Evolutionary conservation across 2,888 invertebrate genomes (phyloP).

Genomic region (Plebejus anna): DNA sequence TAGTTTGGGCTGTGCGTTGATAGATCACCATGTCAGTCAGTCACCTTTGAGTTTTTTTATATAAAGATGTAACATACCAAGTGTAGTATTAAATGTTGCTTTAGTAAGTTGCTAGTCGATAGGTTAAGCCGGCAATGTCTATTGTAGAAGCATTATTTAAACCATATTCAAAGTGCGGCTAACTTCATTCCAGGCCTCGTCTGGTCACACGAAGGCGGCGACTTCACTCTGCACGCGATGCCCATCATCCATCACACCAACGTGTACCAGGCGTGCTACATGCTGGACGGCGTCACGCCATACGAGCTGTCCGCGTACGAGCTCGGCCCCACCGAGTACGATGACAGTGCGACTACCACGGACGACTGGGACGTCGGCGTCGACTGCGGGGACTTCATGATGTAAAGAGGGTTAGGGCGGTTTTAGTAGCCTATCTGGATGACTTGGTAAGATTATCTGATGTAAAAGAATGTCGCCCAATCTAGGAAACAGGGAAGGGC

Average conservation of each 20-base stretch:
- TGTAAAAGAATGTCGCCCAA: neutral
- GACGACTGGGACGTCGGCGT: slow-evolving; percentile 86
- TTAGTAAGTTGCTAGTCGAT: too few species aligned
- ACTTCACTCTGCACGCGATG: slow-evolving; percentile 83
- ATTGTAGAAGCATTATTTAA: neutral
- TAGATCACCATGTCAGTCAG: too few species aligned
- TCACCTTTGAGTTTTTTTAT: too few species aligned
- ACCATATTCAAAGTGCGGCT: neutral
- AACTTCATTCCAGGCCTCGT: slow-evolving; percentile 72
- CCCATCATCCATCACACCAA: slow-evolving; percentile 83
- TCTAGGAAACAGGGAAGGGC: too few species aligned
- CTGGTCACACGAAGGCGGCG: slow-evolving; percentile 84
- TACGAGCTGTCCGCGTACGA: slow-evolving; percentile 81
- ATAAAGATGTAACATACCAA: too few species aligned
- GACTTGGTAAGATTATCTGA: neutral
- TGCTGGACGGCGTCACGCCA: slow-evolving; percentile 78
- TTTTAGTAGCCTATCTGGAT: neutral
- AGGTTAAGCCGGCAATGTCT: too few species aligned
- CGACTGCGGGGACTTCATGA: slow-evolving; percentile 86
- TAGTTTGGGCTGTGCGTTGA: too few species aligned
- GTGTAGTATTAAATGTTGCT: too few species aligned
- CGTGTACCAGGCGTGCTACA: slow-evolving; percentile 79
- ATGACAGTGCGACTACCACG: slow-evolving; percentile 72
- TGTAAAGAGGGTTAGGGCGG: slow-evolving; percentile 58
- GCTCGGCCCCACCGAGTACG: slow-evolving; percentile 81